phyloP scores from a whole-genome alignment of 2,113 vertebrate genomes.

The Lynx canadensis region DNA sequence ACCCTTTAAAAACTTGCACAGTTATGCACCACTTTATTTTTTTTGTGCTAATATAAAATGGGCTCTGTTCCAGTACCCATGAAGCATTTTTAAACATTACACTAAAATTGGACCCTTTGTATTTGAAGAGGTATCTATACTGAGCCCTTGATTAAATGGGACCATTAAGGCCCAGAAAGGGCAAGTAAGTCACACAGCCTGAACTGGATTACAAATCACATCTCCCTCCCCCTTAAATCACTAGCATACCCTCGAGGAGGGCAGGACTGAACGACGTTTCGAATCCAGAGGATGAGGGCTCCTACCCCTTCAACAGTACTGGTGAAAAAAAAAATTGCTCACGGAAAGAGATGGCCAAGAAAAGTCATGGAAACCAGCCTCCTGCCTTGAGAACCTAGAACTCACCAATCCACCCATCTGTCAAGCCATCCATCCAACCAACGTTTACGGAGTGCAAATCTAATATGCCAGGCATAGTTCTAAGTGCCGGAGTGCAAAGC shows the following conservation, averaged over 20 bases:
- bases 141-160: neutral
- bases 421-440: neutral
- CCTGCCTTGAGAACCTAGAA: neutral
- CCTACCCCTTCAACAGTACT: neutral
- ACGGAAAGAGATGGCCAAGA: neutral
- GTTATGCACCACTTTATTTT: neutral
- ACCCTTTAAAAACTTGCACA: neutral
- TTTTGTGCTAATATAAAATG: neutral
- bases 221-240: neutral
- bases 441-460: neutral
- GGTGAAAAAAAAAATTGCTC: neutral
- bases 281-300: neutral
- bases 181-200: neutral
- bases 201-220: neutral
- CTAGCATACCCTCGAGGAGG: neutral
- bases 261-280: neutral
- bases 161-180: neutral
- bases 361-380: neutral
- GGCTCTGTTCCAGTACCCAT: neutral
- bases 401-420: neutral
- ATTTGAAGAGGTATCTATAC: neutral
- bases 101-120: neutral
- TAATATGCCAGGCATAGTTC: neutral
- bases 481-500: neutral
- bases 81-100: neutral